Evolutionary conservation across 2,888 invertebrate species (phyloP).

Genomic region (Tanytarsus gracilentus): DNA sequence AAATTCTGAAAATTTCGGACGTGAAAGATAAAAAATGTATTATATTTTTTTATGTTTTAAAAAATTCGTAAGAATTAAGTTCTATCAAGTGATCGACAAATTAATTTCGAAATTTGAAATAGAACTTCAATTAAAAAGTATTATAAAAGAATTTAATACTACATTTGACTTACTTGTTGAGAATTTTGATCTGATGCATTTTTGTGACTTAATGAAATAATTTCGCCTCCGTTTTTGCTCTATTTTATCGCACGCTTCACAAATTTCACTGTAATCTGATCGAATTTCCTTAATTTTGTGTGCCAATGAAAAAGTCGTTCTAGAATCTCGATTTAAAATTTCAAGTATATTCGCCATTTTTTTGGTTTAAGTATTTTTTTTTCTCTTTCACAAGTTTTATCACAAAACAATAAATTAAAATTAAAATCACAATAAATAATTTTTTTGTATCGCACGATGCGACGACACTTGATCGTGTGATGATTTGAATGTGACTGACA

Average conservation of each 20-base stretch:
- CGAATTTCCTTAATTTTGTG: background rate
- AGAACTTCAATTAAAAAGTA: no score
- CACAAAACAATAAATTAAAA: background rate
- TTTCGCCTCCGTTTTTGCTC: background rate
- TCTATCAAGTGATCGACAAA: background rate
- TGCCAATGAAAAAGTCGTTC: background rate
- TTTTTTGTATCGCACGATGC: background rate
- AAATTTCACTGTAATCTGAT: background rate
- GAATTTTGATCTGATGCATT: no score
- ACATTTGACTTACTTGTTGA: no score
- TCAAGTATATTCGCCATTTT: background rate
- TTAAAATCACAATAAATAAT: background rate
- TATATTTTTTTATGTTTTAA: conserved; percentile 5
- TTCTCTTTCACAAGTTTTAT: background rate
- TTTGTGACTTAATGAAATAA: no score
- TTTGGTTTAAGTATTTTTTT: background rate
- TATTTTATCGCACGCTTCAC: background rate
- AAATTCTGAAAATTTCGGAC: no score
- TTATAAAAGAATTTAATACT: no score
- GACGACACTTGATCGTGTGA: background rate
- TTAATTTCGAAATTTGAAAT: no score
- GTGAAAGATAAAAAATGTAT: no score
- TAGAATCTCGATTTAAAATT: background rate
- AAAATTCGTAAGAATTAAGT: background rate
- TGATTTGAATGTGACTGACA: conserved; percentile 4